Evolutionary conservation across 2,888 invertebrate species (phyloP), one percentile per base, ranked within the genome.

Genomic region (Agriopis aurantiaria): DNA sequence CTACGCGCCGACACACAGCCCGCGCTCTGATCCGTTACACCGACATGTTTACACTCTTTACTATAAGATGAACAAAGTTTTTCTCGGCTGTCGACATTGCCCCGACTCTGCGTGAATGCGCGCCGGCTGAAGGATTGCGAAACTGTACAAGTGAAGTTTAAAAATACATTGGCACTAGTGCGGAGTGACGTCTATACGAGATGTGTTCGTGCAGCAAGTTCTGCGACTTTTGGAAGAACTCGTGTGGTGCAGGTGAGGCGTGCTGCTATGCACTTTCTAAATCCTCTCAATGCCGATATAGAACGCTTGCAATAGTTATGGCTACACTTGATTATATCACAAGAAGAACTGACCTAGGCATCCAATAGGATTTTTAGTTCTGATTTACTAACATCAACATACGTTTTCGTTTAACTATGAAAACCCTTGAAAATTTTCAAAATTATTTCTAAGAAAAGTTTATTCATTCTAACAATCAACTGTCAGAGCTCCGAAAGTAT

Each of bases 131-230:
- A 90, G 88, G 83, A 88, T 92, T 93, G 89, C 91, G 91, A 93
- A 93, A 93, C 92, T 89, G 79, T 92, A 90, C 89, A 89, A 92
- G 93, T 93, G 93, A 92, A 92, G 92, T 94, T 93, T 93, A 93
- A 91, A 93, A 93, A 93, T 93, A 94, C 90, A 91, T 92, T 92
- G 90, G 90, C 92, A 89, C 83, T 88, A 87, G 91, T 91, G 89
- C 83, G 84, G 82, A 87, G 92, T 91, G 91, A 91, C 90, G 89
- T 83, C 82, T 77, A 78, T 79, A 78, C 89, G 82, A 91, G 88
- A 94, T 94, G 94, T 91, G 93, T 85, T 83, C 92, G 82, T 94
- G 94, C 88, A 93, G 92, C 88, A 92, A 93, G 84, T 93, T 93
- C 86, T 92, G 88, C 83, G 93, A 93, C 85, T 94, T 93, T 86